phyloP scores from a whole-genome alignment of 1,140 invertebrate species.

The Venustaconcha ellipsiformis region DNA sequence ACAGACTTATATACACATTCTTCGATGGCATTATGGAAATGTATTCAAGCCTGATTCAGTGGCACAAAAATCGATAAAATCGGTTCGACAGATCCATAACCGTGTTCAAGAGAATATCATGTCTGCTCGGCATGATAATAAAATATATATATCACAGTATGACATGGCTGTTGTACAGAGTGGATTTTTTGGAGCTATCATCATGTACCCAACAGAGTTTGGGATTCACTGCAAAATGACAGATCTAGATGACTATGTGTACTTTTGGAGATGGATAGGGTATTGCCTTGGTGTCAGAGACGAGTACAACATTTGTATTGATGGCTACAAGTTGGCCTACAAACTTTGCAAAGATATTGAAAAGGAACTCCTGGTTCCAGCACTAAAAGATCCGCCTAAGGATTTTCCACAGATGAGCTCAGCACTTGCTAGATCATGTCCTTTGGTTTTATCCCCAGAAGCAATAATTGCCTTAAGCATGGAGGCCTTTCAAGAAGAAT shows the following conservation, averaged over 20 bases:
- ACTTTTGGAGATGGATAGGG: slow-evolving; percentile 87
- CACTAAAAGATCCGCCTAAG: slow-evolving; percentile 34
- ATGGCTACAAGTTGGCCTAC: slow-evolving; percentile 66
- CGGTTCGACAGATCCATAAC: slow-evolving; percentile 70
- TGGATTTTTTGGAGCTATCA: slow-evolving; percentile 81
- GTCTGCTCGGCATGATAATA: not conserved
- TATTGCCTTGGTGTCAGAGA: slow-evolving; percentile 85
- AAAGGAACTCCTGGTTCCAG: slow-evolving; percentile 33
- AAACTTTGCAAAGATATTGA: slow-evolving; percentile 59
- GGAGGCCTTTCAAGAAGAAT: too few species aligned
- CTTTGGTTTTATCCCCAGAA: too few species aligned
- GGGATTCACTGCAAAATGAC: slow-evolving; percentile 71
- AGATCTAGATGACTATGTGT: slow-evolving; percentile 82
- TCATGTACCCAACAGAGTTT: slow-evolving; percentile 77
- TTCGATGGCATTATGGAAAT: slow-evolving; percentile 75
- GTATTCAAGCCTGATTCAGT: slow-evolving; percentile 40
- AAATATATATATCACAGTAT: slow-evolving; percentile 75
- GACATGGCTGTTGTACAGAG: slow-evolving; percentile 82
- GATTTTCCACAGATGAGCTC: slow-evolving; percentile 37
- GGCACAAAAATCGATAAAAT: slow-evolving; percentile 33
- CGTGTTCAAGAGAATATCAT: slow-evolving; percentile 60
- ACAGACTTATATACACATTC: slow-evolving; percentile 78
- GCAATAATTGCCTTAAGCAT: too few species aligned
- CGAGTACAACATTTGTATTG: slow-evolving; percentile 75
- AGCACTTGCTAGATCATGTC: too few species aligned